Evolutionary conservation across 2,797 vertebrate species (phyloP).

Genomic region (Scleropages formosus): DNA sequence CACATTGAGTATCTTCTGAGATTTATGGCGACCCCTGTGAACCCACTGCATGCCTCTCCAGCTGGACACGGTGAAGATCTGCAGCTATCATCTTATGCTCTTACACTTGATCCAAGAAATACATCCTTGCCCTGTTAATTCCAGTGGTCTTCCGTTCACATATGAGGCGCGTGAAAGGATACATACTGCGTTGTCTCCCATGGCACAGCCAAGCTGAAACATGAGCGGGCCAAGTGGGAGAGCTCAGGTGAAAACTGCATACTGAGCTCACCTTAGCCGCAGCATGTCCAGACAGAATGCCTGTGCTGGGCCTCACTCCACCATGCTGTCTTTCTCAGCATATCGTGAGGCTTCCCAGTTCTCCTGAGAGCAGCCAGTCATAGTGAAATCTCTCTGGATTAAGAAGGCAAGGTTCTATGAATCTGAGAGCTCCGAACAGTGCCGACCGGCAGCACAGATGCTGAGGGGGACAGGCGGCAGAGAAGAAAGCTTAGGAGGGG

Average conservation of each 20-base stretch:
- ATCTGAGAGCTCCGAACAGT: conserved; percentile 16
- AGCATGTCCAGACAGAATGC: conserved; percentile 36
- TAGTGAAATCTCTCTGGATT: conserved; percentile 39
- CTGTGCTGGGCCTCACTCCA: neutral
- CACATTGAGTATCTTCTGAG: neutral
- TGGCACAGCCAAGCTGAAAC: conserved; percentile 20
- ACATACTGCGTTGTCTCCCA: neutral
- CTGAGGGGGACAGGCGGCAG: conserved; percentile 65
- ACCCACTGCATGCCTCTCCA: neutral
- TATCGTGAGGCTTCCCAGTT: neutral
- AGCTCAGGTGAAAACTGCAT: neutral
- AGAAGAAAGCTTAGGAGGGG: conserved; percentile 32
- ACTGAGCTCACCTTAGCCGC: neutral
- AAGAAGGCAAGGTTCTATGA: conserved; percentile 38
- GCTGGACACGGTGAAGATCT: conserved; percentile 48
- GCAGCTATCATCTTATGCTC: conserved; percentile 57
- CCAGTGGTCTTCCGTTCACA: conserved; percentile 48
- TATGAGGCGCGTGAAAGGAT: too few species aligned
- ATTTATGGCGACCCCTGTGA: neutral
- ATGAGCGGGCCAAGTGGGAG: neutral
- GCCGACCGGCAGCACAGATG: conserved; percentile 21
- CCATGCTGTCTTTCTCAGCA: neutral
- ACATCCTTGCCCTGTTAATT: conserved; percentile 46
- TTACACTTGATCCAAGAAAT: conserved; percentile 50
- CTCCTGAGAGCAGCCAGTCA: conserved; percentile 7